Percentiles rank a stretch among this genome's conserved stretches.
phyloP scores from a whole-genome alignment of 2,888 invertebrate species.

The Thymelicus acteon region DNA sequence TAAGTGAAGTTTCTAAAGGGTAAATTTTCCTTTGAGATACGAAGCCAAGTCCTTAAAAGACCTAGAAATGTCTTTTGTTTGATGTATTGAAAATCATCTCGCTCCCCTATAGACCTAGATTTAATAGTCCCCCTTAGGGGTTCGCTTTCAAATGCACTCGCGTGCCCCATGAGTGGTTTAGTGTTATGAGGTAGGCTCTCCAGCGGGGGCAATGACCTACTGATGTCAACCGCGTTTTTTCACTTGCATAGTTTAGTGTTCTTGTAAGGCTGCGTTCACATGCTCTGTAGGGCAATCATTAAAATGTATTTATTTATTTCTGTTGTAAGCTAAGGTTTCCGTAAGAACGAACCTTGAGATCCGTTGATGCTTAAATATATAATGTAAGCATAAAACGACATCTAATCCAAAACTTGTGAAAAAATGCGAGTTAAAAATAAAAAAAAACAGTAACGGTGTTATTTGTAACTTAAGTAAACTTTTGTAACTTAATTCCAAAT shows the following conservation, averaged over 20 bases:
- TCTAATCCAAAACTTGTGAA: too few relatives aligned
- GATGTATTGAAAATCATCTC: conserved; percentile 10
- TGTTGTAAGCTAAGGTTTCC: too few relatives aligned
- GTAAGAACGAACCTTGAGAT: too few relatives aligned
- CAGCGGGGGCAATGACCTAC: conserved; percentile 7
- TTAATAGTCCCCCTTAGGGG: conserved; percentile 12
- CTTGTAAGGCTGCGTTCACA: conserved; percentile 12
- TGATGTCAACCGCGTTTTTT: conserved; percentile 5
- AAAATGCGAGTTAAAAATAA: too few relatives aligned
- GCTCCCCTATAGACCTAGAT: conserved; percentile 17
- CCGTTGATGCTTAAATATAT: too few relatives aligned
- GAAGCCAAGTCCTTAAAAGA: neutral
- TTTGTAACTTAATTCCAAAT: too few relatives aligned
- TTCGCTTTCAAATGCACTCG: neutral
- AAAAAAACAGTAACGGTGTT: too few relatives aligned
- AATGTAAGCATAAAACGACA: too few relatives aligned
- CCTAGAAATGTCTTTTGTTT: conserved; percentile 8
- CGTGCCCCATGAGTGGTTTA: neutral
- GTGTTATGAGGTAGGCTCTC: conserved; percentile 4
- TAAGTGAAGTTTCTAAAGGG: too few relatives aligned
- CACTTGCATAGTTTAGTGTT: conserved; percentile 1
- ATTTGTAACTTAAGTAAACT: too few relatives aligned
- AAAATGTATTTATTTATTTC: neutral
- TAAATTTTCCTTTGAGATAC: neutral
- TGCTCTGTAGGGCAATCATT: neutral